These are phyloP conservation scores for Eidolon dupreanum DNA, from an alignment of 2,797 vertebrate genomes.

Conservation along the genomic window DNA sequence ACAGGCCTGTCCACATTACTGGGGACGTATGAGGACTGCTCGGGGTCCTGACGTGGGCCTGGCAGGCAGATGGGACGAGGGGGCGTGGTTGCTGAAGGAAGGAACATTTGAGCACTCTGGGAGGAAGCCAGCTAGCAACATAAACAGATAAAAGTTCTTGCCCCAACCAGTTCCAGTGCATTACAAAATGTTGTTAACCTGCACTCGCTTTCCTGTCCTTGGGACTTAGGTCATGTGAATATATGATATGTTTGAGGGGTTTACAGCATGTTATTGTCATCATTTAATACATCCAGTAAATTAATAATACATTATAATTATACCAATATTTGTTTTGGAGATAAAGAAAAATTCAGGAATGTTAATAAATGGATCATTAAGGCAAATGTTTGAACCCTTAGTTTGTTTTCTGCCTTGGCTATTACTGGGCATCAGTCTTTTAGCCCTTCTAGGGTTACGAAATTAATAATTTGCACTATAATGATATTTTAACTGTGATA, in stretches of 20 bases:
- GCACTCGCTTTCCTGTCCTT: constrained; percentile 11
- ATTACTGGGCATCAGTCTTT: not conserved
- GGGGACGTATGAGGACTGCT: not conserved
- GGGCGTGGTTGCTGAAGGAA: not conserved
- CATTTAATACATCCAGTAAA: constrained; percentile 51
- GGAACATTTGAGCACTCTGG: not conserved
- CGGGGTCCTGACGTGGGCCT: not conserved
- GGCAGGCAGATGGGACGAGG: not conserved
- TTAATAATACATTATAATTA: constrained; percentile 6
- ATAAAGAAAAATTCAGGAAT: constrained; percentile 29
- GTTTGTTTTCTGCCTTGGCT: constrained; percentile 41
- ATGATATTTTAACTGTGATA: constrained; percentile 8
- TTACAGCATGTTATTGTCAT: not conserved
- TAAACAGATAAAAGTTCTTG: not conserved
- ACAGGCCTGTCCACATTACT: not conserved
- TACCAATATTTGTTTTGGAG: constrained; percentile 64
- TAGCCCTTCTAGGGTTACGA: not conserved
- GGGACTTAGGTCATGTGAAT: not conserved
- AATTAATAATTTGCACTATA: not conserved
- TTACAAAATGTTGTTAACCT: not conserved
- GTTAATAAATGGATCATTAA: constrained; percentile 41
- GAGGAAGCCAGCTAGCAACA: not conserved
- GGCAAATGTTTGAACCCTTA: constrained; percentile 45
- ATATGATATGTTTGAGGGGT: not conserved
- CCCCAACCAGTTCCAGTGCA: not conserved